Percentiles rank a stretch among this genome's conserved stretches.
These are phyloP conservation scores for Mylabris phalerata DNA, from an alignment of 1,140 invertebrate genomes.

Conservation along the genomic window DNA sequence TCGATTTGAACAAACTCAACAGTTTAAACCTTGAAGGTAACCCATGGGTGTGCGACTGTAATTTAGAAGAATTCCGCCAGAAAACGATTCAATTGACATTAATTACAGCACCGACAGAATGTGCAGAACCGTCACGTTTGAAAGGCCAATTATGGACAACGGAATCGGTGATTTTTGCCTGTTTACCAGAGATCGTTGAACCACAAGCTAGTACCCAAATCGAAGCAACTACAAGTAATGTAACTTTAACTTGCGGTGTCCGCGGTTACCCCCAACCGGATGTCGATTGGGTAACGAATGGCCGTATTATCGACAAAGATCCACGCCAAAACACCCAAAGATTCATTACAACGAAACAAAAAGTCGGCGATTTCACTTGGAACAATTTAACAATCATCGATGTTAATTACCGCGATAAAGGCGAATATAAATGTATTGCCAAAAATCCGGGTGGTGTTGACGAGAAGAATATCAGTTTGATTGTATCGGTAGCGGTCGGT, in stretches of 20 bases:
- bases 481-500: conserved; percentile 45
- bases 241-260: conserved; percentile 70
- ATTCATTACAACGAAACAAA: conserved; percentile 45
- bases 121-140: conserved; percentile 59
- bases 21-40: conserved; percentile 73
- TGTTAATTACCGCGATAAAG: conserved; percentile 66
- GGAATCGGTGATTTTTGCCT: conserved; percentile 72
- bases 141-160: conserved; percentile 64
- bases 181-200: conserved; percentile 64
- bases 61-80: conserved; percentile 68
- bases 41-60: conserved; percentile 84
- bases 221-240: conserved; percentile 58
- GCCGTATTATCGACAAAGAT: conserved; percentile 52
- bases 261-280: conserved; percentile 68
- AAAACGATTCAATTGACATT: conserved; percentile 66
- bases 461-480: conserved; percentile 63
- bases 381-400: conserved; percentile 70
- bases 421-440: conserved; percentile 82
- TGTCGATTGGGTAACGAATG: conserved; percentile 67
- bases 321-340: conserved; percentile 50
- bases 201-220: conserved; percentile 46
- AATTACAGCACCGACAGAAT: conserved; percentile 63
- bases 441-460: conserved; percentile 77
- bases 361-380: conserved; percentile 51
- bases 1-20: conserved; percentile 55